Conservation (phyloP, 2,797 vertebrate genomes). For the Myotis findleyi region DNA sequence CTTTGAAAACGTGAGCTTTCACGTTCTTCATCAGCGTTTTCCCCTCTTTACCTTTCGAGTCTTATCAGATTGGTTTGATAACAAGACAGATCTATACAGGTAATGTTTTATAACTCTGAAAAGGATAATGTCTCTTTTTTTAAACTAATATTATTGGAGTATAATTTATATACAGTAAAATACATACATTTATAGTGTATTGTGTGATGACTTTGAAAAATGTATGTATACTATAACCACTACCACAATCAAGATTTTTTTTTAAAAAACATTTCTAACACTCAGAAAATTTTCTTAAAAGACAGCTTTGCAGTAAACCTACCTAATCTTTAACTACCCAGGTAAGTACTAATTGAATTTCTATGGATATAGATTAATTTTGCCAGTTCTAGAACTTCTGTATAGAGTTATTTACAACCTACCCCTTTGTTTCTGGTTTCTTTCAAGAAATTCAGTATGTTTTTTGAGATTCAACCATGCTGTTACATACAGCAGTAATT, state of each 20-base stretch:
- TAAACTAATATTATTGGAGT: background rate
- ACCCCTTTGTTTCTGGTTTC: background rate
- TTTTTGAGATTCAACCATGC: slow-evolving; percentile 24
- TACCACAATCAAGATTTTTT: background rate
- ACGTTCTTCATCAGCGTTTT: slow-evolving; percentile 94
- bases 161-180: slow-evolving; percentile 47
- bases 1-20: slow-evolving; percentile 98
- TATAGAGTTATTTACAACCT: slow-evolving; percentile 46
- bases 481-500: background rate
- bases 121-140: background rate
- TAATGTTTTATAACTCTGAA: slow-evolving; percentile 81
- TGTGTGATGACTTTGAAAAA: slow-evolving; percentile 45
- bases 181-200: background rate
- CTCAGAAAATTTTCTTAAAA: background rate
- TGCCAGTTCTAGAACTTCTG: slow-evolving; percentile 23
- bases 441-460: slow-evolving; percentile 28
- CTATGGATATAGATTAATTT: slow-evolving; percentile 25
- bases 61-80: slow-evolving; percentile 98
- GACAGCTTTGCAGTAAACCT: background rate
- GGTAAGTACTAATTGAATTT: slow-evolving; percentile 26
- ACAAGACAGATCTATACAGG: slow-evolving; percentile 95
- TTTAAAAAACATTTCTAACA: background rate
- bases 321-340: background rate
- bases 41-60: slow-evolving; percentile 93
- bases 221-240: background rate